A percentile compares a stretch with the other conserved stretches of the same genome.
phyloP scores from a whole-genome alignment of 2,888 invertebrate species.

The Dorcus parallelipipedus region DNA sequence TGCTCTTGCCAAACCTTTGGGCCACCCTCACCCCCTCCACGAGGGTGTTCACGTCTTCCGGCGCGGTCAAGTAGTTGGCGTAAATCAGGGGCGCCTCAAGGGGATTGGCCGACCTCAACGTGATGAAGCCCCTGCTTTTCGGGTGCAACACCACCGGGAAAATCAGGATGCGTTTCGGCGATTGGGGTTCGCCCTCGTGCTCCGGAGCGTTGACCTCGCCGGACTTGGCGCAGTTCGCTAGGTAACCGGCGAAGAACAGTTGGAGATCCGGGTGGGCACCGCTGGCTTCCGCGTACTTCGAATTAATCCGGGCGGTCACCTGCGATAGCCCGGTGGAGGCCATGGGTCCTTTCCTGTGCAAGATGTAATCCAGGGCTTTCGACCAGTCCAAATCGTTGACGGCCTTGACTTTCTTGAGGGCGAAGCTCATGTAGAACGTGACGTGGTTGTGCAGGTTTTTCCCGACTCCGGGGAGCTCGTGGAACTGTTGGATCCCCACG shows the following conservation, averaged over 20 bases:
- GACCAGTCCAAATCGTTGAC: conserved; percentile 60
- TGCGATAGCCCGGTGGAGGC: conserved; percentile 65
- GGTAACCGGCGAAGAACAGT: conserved; percentile 64
- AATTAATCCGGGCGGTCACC: conserved; percentile 63
- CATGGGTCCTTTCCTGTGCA: conserved; percentile 60
- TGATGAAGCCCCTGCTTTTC: conserved; percentile 61
- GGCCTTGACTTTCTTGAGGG: conserved; percentile 52
- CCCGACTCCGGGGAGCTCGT: conserved; percentile 66
- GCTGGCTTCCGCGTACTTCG: conserved; percentile 57
- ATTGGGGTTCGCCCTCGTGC: conserved; percentile 41
- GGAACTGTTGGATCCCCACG: conserved; percentile 58
- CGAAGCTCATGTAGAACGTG: conserved; percentile 58
- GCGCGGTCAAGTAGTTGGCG: conserved; percentile 71
- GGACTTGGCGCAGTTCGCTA: conserved; percentile 57
- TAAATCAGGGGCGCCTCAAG: conserved; percentile 67
- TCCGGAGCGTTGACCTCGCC: conserved; percentile 50
- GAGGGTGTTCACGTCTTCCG: conserved; percentile 61
- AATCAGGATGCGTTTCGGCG: conserved; percentile 45
- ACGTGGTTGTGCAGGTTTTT: conserved; percentile 69
- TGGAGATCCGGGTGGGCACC: conserved; percentile 64
- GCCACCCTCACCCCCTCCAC: conserved; percentile 62
- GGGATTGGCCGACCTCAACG: conserved; percentile 66
- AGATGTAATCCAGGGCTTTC: conserved; percentile 58
- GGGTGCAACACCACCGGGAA: conserved; percentile 65
- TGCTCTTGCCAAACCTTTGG: conserved; percentile 57